These are phyloP conservation scores for Morpho helenor DNA, from an alignment of 2,888 invertebrate species.

Conservation along the genomic window DNA sequence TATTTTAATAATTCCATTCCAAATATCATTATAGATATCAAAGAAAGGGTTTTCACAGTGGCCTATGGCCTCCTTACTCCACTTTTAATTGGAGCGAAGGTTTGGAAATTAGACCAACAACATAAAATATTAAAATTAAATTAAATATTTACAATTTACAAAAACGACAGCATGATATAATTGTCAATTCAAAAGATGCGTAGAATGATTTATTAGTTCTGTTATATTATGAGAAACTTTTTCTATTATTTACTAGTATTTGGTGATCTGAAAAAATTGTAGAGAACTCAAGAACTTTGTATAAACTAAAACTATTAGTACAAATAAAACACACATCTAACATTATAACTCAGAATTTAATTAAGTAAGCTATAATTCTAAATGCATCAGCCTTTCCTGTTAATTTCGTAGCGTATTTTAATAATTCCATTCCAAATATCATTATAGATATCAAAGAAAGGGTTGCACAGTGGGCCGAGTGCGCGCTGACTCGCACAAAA, in stretches of 20 bases:
- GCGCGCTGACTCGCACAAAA: constrained; percentile 76
- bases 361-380: constrained; percentile 1
- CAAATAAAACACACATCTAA: not conserved
- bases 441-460: constrained; percentile 74
- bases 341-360: not conserved
- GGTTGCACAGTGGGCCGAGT: constrained; percentile 72
- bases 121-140: too few species aligned
- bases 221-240: too few species aligned
- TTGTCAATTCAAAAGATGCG: too few species aligned
- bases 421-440: constrained; percentile 71
- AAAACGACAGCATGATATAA: too few species aligned
- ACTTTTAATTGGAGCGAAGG: too few species aligned
- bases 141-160: too few species aligned
- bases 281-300: not conserved
- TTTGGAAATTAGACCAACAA: too few species aligned
- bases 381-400: constrained; percentile 18
- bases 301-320: not conserved
- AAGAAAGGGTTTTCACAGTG: constrained; percentile 75
- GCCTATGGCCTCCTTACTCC: constrained; percentile 13
- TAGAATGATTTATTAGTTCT: too few species aligned
- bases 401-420: constrained; percentile 50
- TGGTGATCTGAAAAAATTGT: too few species aligned
- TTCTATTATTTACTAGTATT: too few species aligned
- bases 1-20: constrained; percentile 64
- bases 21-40: constrained; percentile 74